A percentile compares a stretch with the other conserved stretches of the same genome.
Conservation (phyloP, 1,140 invertebrate genomes). For the Mactra quadrangularis region DNA sequence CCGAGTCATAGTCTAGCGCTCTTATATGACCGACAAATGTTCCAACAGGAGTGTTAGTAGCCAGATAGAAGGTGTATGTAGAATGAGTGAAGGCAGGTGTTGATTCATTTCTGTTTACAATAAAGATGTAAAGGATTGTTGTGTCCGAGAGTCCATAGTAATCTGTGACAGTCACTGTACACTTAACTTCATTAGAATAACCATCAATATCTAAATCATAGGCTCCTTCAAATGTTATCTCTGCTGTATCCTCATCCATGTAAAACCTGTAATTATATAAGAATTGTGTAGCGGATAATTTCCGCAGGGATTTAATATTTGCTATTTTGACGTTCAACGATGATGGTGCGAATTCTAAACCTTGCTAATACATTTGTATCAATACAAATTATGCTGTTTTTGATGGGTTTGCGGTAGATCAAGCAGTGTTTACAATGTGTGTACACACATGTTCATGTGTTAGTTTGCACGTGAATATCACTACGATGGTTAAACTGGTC, state of each 20-base stretch:
- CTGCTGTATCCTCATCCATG: background rate
- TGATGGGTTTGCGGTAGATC: too few relatives aligned
- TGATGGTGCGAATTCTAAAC: too few relatives aligned
- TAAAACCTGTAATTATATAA: too few relatives aligned
- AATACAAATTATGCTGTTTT: too few relatives aligned
- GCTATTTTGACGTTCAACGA: too few relatives aligned
- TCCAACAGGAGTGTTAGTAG: slow-evolving; percentile 29
- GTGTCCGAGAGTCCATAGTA: slow-evolving; percentile 16
- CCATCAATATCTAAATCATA: slow-evolving; percentile 32
- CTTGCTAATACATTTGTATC: too few relatives aligned
- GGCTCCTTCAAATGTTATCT: slow-evolving; percentile 4
- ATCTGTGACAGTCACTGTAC: slow-evolving; percentile 31
- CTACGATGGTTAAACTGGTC: too few relatives aligned
- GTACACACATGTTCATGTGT: too few relatives aligned
- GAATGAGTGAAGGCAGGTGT: slow-evolving; percentile 20
- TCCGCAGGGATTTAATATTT: too few relatives aligned
- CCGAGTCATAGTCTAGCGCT: slow-evolving; percentile 28
- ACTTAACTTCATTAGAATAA: slow-evolving; percentile 1
- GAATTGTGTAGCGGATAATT: too few relatives aligned
- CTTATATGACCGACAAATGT: slow-evolving; percentile 3
- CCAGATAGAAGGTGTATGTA: slow-evolving; percentile 32
- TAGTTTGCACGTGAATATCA: too few relatives aligned
- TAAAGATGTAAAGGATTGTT: slow-evolving; percentile 15
- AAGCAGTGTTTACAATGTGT: too few relatives aligned
- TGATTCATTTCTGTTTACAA: slow-evolving; percentile 32